Base-by-base conservation (phyloP, 2,797 vertebrate species). In the Champsocephalus gunnari region DNA sequence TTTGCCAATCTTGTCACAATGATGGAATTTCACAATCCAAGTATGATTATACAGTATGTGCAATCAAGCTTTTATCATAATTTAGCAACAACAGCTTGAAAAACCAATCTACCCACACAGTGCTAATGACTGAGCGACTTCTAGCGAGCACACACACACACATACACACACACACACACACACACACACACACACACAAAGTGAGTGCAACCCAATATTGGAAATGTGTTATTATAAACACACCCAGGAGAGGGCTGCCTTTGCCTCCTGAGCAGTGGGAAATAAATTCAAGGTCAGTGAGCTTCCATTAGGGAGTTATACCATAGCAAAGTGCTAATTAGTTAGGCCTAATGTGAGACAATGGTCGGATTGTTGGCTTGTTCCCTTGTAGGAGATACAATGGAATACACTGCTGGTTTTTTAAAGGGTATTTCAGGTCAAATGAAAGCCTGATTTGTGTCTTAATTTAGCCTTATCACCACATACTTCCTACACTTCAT, bases 251-350 rank as follows among this genome's bases (percentile, higher is more conserved):
- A 77, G 49, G n/a, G 51, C 62, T 75, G 68, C 71, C 58, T 84
- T 69, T 75, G 80, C 79, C 66, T 69, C 73, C 62, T 67, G 69
- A 83, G 78, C 38, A 82, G 82, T 85, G 54, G 28, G 75, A 86
- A 92, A 90, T 90, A 92, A 88, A 73, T 90, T 76, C 86, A 92
- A 93, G 90, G 91, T 93, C 89, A 86, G 44, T 57, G 45, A 73
- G 85, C 73, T 67, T 77, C 66, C 75, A 84, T 81, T 76, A 58
- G 87, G 83, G 80, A 85, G 76, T 90, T 66, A 80, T 63, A 83
- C 86, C 70, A 70, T 51, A 81, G 67, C 65, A 86, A 92, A 90
- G 78, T 77, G 73, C 78, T 84, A 83, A 91, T 89, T 92, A 94
- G 94, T 94, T 91, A 93, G 85, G 63, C 61, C 76, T 85, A 86